Conservation (phyloP, 2,797 vertebrate species). For the Eurystomus glaucurus region DNA sequence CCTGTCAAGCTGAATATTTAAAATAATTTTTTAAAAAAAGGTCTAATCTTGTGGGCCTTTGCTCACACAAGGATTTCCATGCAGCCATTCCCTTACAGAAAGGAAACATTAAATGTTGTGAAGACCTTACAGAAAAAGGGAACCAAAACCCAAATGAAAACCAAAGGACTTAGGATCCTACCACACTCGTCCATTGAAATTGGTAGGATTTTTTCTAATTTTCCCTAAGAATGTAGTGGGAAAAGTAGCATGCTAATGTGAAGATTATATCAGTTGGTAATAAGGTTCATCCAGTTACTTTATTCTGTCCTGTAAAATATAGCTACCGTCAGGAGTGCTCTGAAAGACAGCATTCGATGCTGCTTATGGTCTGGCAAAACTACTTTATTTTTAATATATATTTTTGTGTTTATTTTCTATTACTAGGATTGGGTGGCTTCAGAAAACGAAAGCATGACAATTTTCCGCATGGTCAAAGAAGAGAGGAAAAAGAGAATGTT, state of each 20-base stretch:
- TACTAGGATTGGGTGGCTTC: conserved; percentile 84
- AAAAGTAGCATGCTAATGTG: background rate
- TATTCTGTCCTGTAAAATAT: background rate
- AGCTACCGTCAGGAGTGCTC: background rate
- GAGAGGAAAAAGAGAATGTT: conserved; percentile 77
- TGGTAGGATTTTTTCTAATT: background rate
- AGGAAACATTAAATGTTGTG: background rate
- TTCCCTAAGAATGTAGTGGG: background rate
- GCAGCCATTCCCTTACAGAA: background rate
- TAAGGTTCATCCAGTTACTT: background rate
- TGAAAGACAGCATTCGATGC: background rate
- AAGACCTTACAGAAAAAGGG: background rate
- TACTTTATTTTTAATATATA: background rate
- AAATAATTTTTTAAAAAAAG: background rate
- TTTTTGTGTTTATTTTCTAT: background rate
- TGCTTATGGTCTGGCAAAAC: background rate
- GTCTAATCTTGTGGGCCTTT: background rate
- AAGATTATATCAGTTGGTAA: background rate
- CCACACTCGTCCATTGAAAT: background rate
- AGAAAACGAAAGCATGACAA: conserved; percentile 87
- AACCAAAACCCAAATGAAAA: background rate
- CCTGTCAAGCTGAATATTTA: background rate
- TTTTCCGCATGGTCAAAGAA: conserved; percentile 80
- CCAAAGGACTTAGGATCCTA: background rate
- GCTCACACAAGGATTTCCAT: background rate